These are phyloP conservation scores for Lepidochrysops patricia DNA, from an alignment of 2,888 invertebrate genomes.

Conservation along the genomic window DNA sequence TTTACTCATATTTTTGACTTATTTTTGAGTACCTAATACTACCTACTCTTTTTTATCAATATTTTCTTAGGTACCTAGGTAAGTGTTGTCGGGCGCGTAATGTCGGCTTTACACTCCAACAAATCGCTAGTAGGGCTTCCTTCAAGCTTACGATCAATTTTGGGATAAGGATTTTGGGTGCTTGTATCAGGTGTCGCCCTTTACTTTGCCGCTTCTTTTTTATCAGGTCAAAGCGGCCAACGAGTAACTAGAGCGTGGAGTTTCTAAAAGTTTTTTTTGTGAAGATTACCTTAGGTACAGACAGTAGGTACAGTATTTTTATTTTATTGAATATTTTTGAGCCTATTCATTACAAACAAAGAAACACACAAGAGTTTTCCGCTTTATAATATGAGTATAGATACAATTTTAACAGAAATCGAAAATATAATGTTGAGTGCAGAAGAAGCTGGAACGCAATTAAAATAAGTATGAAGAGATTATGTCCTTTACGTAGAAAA, in stretches of 20 bases:
- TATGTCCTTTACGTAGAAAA: background rate
- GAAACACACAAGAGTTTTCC: no score
- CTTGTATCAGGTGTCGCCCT: constrained; percentile 2
- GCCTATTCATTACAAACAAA: no score
- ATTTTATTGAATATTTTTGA: no score
- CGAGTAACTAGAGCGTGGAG: no score
- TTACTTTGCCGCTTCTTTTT: background rate
- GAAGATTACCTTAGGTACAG: no score
- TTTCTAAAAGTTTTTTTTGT: no score
- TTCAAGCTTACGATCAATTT: constrained; percentile 25
- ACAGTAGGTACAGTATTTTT: no score
- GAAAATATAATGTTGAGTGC: no score
- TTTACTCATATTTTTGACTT: no score
- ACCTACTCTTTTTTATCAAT: constrained; percentile 13
- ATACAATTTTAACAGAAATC: no score
- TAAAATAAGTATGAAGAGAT: background rate
- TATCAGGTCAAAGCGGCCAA: background rate
- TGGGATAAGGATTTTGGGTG: constrained; percentile 19
- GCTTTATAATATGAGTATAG: no score
- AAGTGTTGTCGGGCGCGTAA: constrained; percentile 20
- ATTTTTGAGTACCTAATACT: constrained; percentile 14
- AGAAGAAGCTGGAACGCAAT: background rate
- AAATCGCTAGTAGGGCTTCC: constrained; percentile 29
- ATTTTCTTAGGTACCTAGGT: constrained; percentile 3
- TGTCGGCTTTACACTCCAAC: constrained; percentile 26